These are phyloP conservation scores for Eunapius fragilis DNA, from an alignment of 37 sponge, comb jelly and placozoan species.

Conservation along the genomic window DNA sequence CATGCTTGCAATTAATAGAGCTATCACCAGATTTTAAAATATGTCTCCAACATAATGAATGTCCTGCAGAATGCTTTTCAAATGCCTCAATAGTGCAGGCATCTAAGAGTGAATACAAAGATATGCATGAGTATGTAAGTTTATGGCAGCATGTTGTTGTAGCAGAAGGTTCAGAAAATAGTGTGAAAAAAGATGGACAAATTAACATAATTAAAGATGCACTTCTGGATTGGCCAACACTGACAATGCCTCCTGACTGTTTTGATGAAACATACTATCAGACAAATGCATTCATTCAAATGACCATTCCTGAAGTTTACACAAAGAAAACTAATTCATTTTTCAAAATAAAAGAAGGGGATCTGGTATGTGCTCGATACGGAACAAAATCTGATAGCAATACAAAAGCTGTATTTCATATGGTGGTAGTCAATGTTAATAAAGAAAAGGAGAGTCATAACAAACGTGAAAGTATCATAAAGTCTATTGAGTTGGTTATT, in stretches of 20 bases:
- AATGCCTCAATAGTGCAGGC: slow-evolving; percentile 21
- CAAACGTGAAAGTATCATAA: not conserved
- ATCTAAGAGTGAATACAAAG: slow-evolving; percentile 16
- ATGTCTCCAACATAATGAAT: slow-evolving; percentile 42
- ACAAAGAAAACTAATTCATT: not conserved
- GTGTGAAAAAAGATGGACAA: slow-evolving; percentile 12
- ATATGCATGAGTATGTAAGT: slow-evolving; percentile 37
- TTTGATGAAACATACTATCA: slow-evolving; percentile 22
- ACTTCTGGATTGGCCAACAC: slow-evolving; percentile 14
- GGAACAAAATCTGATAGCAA: not conserved
- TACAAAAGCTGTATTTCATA: slow-evolving; percentile 29
- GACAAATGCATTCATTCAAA: not conserved
- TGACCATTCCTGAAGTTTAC: slow-evolving; percentile 12
- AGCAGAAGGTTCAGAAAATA: slow-evolving; percentile 48
- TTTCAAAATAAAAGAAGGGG: slow-evolving; percentile 18
- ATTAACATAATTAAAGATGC: slow-evolving; percentile 29
- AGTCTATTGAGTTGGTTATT: not conserved
- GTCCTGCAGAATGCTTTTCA: slow-evolving; percentile 55
- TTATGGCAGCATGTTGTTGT: slow-evolving; percentile 54
- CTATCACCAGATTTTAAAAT: slow-evolving; percentile 32
- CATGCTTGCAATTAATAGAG: slow-evolving; percentile 41
- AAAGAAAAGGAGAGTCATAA: not conserved
- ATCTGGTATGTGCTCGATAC: slow-evolving; percentile 54
- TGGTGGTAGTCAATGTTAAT: slow-evolving; percentile 22
- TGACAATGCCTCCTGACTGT: not conserved